Base-by-base conservation (phyloP, 1,140 invertebrate species). In the Drosophila malerkotliana region DNA sequence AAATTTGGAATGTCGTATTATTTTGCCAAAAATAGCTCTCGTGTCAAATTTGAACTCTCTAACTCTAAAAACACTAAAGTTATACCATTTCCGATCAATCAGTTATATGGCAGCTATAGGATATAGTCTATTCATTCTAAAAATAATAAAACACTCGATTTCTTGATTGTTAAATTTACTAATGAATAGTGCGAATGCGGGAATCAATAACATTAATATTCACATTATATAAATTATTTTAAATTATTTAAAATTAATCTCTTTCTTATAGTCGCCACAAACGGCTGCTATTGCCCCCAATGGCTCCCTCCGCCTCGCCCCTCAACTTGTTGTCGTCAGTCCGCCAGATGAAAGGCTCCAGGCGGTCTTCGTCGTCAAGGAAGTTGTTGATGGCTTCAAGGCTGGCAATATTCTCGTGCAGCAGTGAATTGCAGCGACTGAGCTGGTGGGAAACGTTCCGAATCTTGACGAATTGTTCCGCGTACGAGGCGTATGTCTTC, bases 271-370 rank as follows among this genome's bases (percentile, higher is more conserved):
- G 72, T 0, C 87, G 72, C 87, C 77, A 90, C 24, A 90, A 41
- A 1, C 80, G 76, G 32, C 53, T 80, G 69, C 82, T 90, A 18
- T 77, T 81, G 95, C 96, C 49, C 5, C 79, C 87, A 24, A 67
- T 79, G 5, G 88, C 89, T 12, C 89, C 90, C 18, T 91, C 90
- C 0, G 90, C 90, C 61, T 91, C 85, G 34, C 90, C 90, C 2
- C 90, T 72, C 66, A 82, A 59, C 63, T 91, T 91, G 55, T 84
- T 91, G 51, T 91, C 90, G 55, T 91, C 90, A 32, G 96, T 97
- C 6, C 96, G 96, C 97, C 97, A 98, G 8, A 97, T 95, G 92
- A 99, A 98, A 1, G 97, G 96, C 92, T 98, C 97, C 15, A 99
- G 90, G 37, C 97, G 94, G 64, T 98, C 96, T 32, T 96, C 95